Base-by-base conservation (phyloP, 2,113 vertebrate species). In the Malurus alboscapulatus region DNA sequence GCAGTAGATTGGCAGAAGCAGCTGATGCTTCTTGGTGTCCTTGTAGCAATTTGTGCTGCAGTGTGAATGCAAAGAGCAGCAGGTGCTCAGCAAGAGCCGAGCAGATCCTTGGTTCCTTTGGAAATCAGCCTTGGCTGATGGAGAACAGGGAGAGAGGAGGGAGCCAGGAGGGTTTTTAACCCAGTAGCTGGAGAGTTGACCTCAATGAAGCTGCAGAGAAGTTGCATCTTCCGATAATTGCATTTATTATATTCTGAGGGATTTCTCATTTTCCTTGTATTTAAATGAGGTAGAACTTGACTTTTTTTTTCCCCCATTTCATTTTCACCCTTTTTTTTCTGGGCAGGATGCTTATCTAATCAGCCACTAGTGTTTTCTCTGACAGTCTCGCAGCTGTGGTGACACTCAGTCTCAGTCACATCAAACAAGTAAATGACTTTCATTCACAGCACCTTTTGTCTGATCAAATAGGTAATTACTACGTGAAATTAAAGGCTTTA, bases 401-500 rank as follows among this genome's bases (percentile, higher is more conserved):
- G 95, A 96, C 95, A 87, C 85, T 92, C 80, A 66, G 77, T 84
- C 92, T 85, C 86, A 93, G 83, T 92, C 87, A 92, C 94, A 96
- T 97, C 95, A 96, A 95, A 97, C 90, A 95, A 95, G 93, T 76
- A 93, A 97, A 96, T 95, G 94, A 79, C 86, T 96, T 96, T 89
- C 91, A 94, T 97, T 97, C 91, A 86, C 78, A 84, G 92, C 93
- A 96, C 94, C 94, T 97, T 97, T 97, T 97, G 96, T 96, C 95
- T 97, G 96, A 97, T 97, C 96, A 97, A 97, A 97, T 95, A 97
- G 96, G 96, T 96, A 97, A 97, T 97, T 97, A 97, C 94, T 88
- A 93, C 22, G 72, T 89, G 93, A 94, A 97, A 97, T 97, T 97
- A 96, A 97, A 97, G 94, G 91, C 89, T 95, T 95, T 95, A 97